phyloP scores from a whole-genome alignment of 2,797 vertebrate genomes.

The Phaenicophaeus curvirostris region DNA sequence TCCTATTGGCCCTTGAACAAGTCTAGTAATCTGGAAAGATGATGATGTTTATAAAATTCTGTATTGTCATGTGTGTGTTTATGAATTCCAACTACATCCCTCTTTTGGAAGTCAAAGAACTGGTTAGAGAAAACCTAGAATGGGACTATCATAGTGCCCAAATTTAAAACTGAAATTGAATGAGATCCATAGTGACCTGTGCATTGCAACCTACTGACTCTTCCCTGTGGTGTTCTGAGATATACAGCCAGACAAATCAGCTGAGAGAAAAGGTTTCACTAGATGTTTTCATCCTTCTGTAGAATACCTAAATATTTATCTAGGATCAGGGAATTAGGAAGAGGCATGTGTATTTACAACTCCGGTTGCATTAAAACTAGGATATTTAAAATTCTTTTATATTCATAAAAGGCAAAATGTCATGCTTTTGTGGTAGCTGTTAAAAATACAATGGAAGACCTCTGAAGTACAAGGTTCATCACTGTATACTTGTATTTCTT shows the following conservation, averaged over 20 bases:
- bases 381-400: background rate
- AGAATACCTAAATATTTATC: background rate
- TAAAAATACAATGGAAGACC: background rate
- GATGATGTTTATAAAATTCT: background rate
- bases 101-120: background rate
- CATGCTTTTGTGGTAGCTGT: background rate
- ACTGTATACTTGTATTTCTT: background rate
- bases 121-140: background rate
- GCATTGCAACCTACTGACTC: background rate
- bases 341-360: background rate
- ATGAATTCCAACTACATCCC: background rate
- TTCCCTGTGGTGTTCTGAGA: background rate
- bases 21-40: conserved; percentile 29
- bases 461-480: background rate
- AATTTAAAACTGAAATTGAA: conserved; percentile 4
- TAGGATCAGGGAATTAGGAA: background rate
- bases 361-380: background rate
- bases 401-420: background rate
- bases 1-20: background rate
- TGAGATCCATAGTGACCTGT: background rate
- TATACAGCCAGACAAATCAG: background rate
- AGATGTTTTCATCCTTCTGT: background rate
- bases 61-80: background rate
- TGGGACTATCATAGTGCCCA: background rate
- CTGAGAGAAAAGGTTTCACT: background rate